phyloP scores from a whole-genome alignment of 2,888 invertebrate genomes.

The Dyspetes luteomarginatus region DNA sequence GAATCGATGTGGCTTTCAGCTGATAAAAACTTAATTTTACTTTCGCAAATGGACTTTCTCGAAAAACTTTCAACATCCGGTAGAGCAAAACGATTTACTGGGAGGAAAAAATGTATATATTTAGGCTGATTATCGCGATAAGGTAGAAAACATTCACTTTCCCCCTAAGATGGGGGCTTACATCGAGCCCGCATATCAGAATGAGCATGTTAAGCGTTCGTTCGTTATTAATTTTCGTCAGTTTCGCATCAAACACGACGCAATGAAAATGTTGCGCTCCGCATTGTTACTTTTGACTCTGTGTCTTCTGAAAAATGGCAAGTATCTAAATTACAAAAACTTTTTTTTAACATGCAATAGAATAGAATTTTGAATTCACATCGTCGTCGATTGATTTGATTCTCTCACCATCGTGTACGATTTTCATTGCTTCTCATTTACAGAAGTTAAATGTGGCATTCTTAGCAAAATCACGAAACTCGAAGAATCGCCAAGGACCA shows the following conservation, averaged over 20 bases:
- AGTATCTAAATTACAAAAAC: too few relatives aligned
- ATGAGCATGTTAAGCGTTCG: constrained; percentile 45
- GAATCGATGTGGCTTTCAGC: neutral
- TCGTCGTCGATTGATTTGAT: neutral
- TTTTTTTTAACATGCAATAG: too few relatives aligned
- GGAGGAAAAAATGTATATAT: constrained; percentile 5
- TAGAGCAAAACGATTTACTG: constrained; percentile 1
- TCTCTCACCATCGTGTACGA: neutral
- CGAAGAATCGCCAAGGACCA: constrained; percentile 15
- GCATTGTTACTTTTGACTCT: constrained; percentile 23
- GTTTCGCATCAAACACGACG: constrained; percentile 62
- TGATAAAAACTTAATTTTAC: neutral
- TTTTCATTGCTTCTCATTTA: neutral
- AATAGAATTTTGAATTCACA: neutral
- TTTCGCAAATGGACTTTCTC: constrained; percentile 49
- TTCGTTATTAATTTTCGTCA: constrained; percentile 55
- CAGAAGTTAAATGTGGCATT: constrained; percentile 40
- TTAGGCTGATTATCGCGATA: constrained; percentile 66
- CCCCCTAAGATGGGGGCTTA: constrained; percentile 56
- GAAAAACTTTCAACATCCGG: constrained; percentile 30
- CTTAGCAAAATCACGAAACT: constrained; percentile 16
- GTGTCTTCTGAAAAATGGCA: constrained; percentile 42
- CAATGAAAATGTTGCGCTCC: constrained; percentile 65
- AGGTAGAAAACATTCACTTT: constrained; percentile 64
- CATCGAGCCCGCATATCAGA: constrained; percentile 48